These are phyloP conservation scores for Capromys pilorides DNA, from an alignment of 2,797 vertebrate genomes.

Conservation along the genomic window DNA sequence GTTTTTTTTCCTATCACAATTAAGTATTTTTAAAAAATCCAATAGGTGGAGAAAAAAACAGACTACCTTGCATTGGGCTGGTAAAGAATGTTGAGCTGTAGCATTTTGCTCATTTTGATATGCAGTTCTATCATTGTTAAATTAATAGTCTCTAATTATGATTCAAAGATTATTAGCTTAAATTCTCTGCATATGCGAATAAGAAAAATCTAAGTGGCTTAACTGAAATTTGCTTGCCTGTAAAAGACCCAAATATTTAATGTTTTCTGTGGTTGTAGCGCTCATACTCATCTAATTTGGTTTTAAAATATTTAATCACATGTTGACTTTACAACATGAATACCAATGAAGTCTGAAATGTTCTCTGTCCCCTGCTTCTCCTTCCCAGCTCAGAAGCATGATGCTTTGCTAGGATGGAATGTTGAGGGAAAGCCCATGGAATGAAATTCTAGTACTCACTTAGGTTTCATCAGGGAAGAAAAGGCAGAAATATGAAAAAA, in stretches of 20 bases:
- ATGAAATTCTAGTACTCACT: conserved; percentile 29
- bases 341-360: conserved; percentile 32
- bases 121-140: conserved; percentile 60
- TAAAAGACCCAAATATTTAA: conserved; percentile 60
- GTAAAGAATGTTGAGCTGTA: neutral
- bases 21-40: neutral
- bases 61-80: neutral
- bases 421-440: neutral
- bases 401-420: neutral
- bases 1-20: too few species aligned
- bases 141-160: conserved; percentile 70
- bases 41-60: neutral
- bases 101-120: conserved; percentile 58
- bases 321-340: neutral
- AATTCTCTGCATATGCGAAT: conserved; percentile 66
- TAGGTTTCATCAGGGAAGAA: neutral
- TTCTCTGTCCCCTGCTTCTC: conserved; percentile 1
- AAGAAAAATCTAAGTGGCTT: conserved; percentile 68
- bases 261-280: conserved; percentile 47
- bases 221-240: conserved; percentile 72
- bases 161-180: conserved; percentile 57
- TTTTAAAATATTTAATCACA: conserved; percentile 44
- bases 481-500: neutral
- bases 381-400: neutral
- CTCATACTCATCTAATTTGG: conserved; percentile 59